Evolutionary conservation across 2,797 vertebrate species (phyloP).

Genomic region (Serranus cabrilla): DNA sequence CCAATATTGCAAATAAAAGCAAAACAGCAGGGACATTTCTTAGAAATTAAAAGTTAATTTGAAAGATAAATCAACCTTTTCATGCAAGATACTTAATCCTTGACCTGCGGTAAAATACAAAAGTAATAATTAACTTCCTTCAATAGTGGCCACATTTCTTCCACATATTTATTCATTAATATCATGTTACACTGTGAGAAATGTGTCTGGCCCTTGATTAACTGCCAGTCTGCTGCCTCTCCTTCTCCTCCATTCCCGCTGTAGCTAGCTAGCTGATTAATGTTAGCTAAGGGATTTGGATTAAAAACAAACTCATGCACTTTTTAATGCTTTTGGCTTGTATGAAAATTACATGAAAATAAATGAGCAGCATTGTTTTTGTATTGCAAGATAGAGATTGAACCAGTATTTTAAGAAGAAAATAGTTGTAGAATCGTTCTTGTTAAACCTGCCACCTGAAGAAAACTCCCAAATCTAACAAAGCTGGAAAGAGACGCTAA

Average conservation of each 20-base stretch:
- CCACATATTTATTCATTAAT: slow-evolving; percentile 38
- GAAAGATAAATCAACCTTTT: neutral
- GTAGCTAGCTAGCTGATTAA: too few relatives aligned
- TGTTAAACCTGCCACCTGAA: neutral
- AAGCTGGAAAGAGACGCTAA: neutral
- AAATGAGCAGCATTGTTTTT: neutral
- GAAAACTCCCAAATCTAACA: neutral
- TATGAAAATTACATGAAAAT: too few relatives aligned
- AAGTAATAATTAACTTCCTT: neutral
- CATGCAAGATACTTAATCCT: neutral
- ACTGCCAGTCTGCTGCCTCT: slow-evolving; percentile 20
- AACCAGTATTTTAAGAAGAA: neutral
- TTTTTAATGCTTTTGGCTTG: too few relatives aligned
- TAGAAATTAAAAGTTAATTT: neutral
- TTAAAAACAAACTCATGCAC: too few relatives aligned
- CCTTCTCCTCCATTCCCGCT: too few relatives aligned
- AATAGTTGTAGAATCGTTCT: neutral
- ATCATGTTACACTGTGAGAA: slow-evolving; percentile 17
- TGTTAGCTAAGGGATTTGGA: too few relatives aligned
- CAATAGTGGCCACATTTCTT: slow-evolving; percentile 10
- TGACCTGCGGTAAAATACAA: neutral
- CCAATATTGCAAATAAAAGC: neutral
- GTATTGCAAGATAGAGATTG: neutral
- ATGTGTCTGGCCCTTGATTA: slow-evolving; percentile 20
- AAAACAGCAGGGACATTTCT: neutral